Conservation (phyloP, 2,888 invertebrate genomes). For the Dyspetes luteomarginatus region DNA sequence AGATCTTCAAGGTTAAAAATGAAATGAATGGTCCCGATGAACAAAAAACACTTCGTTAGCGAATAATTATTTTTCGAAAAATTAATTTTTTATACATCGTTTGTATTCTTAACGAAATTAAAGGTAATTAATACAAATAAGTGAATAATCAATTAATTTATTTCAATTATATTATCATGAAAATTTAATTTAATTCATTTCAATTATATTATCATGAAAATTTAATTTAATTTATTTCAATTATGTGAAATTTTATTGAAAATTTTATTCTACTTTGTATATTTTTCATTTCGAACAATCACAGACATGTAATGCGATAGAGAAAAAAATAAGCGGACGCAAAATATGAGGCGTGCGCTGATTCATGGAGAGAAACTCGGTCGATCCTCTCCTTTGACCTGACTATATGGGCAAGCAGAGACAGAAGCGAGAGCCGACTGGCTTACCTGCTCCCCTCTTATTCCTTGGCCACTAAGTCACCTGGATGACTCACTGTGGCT, state of each 20-base stretch:
- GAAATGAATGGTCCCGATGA: too few species aligned
- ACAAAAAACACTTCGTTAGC: neutral
- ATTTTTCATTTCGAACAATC: neutral
- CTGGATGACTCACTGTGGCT: constrained; percentile 58
- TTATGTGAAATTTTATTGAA: neutral
- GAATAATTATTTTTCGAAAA: neutral
- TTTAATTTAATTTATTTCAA: neutral
- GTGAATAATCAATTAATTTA: too few species aligned
- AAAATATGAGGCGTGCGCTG: constrained; percentile 46
- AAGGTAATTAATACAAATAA: too few species aligned
- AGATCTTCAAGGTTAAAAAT: neutral
- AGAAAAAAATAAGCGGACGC: constrained; percentile 5
- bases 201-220: too few species aligned
- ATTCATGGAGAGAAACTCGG: constrained; percentile 66
- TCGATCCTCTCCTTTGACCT: constrained; percentile 65
- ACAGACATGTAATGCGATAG: neutral
- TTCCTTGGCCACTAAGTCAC: constrained; percentile 42
- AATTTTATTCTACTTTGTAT: neutral
- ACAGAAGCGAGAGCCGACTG: neutral
- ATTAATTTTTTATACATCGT: constrained; percentile 8
- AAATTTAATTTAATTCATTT: too few species aligned
- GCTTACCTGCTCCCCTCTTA: constrained; percentile 29
- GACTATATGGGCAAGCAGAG: constrained; percentile 43
- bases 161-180: too few species aligned
- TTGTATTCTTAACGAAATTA: too few species aligned